Evolutionary conservation across 2,888 invertebrate genomes (phyloP).

Genomic region (Miltochrista miniata): DNA sequence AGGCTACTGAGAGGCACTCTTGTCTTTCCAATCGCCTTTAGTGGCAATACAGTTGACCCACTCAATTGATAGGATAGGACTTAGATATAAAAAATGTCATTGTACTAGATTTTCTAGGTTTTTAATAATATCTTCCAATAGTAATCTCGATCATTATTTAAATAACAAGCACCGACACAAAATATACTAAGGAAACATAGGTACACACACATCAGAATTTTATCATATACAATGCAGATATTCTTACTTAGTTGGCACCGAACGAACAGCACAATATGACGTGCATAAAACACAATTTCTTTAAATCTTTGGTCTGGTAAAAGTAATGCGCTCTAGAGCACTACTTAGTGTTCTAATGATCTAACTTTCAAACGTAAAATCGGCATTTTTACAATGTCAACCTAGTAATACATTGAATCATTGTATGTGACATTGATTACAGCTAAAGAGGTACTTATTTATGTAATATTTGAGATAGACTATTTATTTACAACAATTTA

Average conservation of each 20-base stretch:
- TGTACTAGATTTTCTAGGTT: slow-evolving; percentile 21
- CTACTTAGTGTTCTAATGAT: slow-evolving; percentile 31
- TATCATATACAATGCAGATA: slow-evolving; percentile 39
- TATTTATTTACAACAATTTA: slow-evolving; percentile 80
- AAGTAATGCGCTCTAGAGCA: slow-evolving; percentile 60
- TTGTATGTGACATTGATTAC: slow-evolving; percentile 35
- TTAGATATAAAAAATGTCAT: too few relatives aligned
- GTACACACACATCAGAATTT: slow-evolving; percentile 45
- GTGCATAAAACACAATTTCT: slow-evolving; percentile 57
- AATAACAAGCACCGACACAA: slow-evolving; percentile 49
- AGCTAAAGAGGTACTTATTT: slow-evolving; percentile 38
- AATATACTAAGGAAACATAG: slow-evolving; percentile 42
- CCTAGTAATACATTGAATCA: slow-evolving; percentile 39
- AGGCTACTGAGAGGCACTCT: too few relatives aligned
- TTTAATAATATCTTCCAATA: slow-evolving; percentile 43
- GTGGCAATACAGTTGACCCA: too few relatives aligned
- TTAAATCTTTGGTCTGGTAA: slow-evolving; percentile 73
- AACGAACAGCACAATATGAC: slow-evolving; percentile 57
- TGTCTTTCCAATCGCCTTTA: too few relatives aligned
- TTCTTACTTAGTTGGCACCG: slow-evolving; percentile 61
- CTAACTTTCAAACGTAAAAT: slow-evolving; percentile 31
- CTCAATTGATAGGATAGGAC: too few relatives aligned
- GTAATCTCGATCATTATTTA: slow-evolving; percentile 49
- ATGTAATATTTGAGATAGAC: slow-evolving; percentile 69
- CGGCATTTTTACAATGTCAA: slow-evolving; percentile 36